phyloP scores from a whole-genome alignment of 2,797 vertebrate species.

The Perodicticus potto region DNA sequence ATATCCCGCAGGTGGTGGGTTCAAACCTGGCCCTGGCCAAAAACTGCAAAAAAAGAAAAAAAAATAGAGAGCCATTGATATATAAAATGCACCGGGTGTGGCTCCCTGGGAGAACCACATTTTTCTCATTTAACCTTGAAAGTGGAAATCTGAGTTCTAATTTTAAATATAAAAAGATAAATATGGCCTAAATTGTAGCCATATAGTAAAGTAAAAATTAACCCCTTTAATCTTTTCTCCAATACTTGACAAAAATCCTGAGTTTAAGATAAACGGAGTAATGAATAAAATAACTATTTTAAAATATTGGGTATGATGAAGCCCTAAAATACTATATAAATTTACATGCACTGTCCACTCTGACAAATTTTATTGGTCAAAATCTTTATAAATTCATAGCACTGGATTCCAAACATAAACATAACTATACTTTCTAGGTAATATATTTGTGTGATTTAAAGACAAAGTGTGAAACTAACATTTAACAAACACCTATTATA shows the following conservation, averaged over 20 bases:
- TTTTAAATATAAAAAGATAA: slow-evolving; percentile 47
- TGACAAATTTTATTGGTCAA: slow-evolving; percentile 37
- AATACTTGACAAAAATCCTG: slow-evolving; percentile 43
- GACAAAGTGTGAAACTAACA: background rate
- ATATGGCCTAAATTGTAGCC: background rate
- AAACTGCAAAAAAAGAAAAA: no score
- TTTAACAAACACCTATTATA: background rate
- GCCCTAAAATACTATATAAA: background rate
- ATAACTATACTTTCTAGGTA: background rate
- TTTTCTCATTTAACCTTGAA: slow-evolving; percentile 42
- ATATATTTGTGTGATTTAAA: background rate
- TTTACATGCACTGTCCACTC: background rate
- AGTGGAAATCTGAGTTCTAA: slow-evolving; percentile 18
- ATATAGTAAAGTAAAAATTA: slow-evolving; percentile 41
- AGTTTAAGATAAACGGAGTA: slow-evolving; percentile 35
- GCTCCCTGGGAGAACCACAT: background rate
- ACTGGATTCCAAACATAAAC: background rate
- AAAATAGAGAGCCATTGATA: slow-evolving; percentile 36
- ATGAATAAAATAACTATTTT: slow-evolving; percentile 9
- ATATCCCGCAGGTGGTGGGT: no score
- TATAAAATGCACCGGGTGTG: background rate
- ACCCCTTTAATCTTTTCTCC: slow-evolving; percentile 3
- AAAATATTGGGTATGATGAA: background rate
- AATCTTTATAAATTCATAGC: slow-evolving; percentile 24
- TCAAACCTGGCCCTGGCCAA: no score